Conservation (phyloP, 2,888 invertebrate genomes). For the Tetragnatha montana region DNA sequence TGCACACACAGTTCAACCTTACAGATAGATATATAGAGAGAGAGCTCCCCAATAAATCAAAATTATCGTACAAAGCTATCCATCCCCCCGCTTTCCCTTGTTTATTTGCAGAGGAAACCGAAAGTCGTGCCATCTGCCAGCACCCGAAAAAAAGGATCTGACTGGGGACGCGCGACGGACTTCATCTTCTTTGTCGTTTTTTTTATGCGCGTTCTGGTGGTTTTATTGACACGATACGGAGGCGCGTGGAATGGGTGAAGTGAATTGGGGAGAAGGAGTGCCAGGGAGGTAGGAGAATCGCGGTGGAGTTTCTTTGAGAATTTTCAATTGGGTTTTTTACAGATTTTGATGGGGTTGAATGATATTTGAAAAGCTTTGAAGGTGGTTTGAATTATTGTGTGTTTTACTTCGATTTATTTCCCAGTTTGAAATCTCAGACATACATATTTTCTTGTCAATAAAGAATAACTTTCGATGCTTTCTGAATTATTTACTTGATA, state of each 20-base stretch:
- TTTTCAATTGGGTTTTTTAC: no score
- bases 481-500: no score
- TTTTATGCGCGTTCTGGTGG: conserved; percentile 7
- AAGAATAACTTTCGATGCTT: no score
- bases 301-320: background rate
- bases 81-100: conserved; percentile 35
- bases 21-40: background rate
- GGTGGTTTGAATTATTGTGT: no score
- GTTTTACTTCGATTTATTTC: no score
- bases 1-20: conserved; percentile 10
- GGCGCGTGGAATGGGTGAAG: conserved; percentile 10
- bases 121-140: conserved; percentile 61
- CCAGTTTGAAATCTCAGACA: no score
- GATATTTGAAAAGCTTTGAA: no score
- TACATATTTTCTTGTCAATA: no score
- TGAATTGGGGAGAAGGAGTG: conserved; percentile 9
- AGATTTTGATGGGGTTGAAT: no score
- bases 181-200: conserved; percentile 42
- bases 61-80: conserved; percentile 57
- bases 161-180: conserved; percentile 41
- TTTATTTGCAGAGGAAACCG: conserved; percentile 64
- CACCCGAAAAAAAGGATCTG: conserved; percentile 50
- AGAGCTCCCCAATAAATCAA: conserved; percentile 58
- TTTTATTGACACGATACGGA: conserved; percentile 47
- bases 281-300: conserved; percentile 8